Evolutionary conservation across 2,797 vertebrate species (phyloP).

Genomic region (Meriones psammophilus): DNA sequence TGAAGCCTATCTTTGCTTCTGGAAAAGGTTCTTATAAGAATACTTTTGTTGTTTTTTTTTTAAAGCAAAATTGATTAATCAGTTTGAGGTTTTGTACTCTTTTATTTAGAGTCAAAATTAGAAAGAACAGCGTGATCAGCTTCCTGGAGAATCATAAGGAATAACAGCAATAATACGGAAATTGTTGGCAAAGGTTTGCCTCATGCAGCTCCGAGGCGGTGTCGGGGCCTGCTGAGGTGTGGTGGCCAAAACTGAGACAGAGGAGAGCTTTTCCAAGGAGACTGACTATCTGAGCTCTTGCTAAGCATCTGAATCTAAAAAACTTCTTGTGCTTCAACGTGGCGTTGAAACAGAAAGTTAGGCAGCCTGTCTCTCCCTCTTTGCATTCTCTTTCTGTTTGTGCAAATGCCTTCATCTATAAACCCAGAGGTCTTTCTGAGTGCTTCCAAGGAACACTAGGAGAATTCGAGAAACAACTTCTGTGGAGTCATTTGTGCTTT

Average conservation of each 20-base stretch:
- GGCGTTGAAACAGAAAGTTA: neutral
- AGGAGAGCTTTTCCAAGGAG: slow-evolving; percentile 67
- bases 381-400: slow-evolving; percentile 31
- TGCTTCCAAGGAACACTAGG: slow-evolving; percentile 65
- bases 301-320: slow-evolving; percentile 44
- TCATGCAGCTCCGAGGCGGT: neutral
- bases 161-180: neutral
- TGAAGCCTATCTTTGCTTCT: neutral
- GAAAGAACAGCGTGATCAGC: slow-evolving; percentile 16
- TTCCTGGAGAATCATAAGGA: slow-evolving; percentile 5
- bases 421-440: slow-evolving; percentile 48
- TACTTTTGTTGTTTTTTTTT: slow-evolving; percentile 30
- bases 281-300: neutral
- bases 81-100: slow-evolving; percentile 42
- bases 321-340: neutral
- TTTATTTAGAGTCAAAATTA: slow-evolving; percentile 50
- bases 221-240: neutral
- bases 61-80: slow-evolving; percentile 37
- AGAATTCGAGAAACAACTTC: neutral
- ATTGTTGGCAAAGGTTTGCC: slow-evolving; percentile 28
- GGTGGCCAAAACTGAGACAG: slow-evolving; percentile 1
- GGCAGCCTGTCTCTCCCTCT: neutral
- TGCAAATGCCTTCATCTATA: slow-evolving; percentile 12
- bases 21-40: slow-evolving; percentile 17
- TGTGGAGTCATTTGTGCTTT: neutral